phyloP scores from a whole-genome alignment of 1,140 invertebrate genomes.

The Megathymus violae region DNA sequence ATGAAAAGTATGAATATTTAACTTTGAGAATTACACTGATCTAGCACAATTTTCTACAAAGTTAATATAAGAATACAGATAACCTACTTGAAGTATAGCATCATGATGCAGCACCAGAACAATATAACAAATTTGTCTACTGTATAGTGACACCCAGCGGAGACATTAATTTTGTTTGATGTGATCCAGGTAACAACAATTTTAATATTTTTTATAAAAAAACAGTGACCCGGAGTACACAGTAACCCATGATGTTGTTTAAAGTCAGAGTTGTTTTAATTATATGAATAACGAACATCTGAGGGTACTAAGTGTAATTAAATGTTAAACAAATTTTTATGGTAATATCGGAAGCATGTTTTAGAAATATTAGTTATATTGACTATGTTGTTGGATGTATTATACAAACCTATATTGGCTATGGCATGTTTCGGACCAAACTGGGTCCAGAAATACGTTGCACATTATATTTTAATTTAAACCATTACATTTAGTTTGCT shows the following conservation, averaged over 20 bases:
- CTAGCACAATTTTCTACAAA: not conserved
- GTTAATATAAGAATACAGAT: slow-evolving; percentile 3
- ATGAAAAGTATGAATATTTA: not conserved
- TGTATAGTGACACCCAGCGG: slow-evolving; percentile 22
- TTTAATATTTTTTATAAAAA: slow-evolving; percentile 23
- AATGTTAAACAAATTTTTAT: slow-evolving; percentile 5
- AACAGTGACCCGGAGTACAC: slow-evolving; percentile 2
- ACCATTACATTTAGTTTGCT: not conserved
- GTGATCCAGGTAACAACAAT: slow-evolving; percentile 20
- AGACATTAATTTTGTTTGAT: slow-evolving; percentile 21
- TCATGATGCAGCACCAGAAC: slow-evolving; percentile 15
- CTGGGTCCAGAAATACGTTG: not conserved
- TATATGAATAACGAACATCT: not conserved
- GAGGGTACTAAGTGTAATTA: not conserved
- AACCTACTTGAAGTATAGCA: slow-evolving; percentile 2
- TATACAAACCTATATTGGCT: not conserved
- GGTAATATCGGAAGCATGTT: slow-evolving; percentile 9
- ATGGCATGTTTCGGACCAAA: not conserved
- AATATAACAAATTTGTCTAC: slow-evolving; percentile 5
- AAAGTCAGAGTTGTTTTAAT: not conserved
- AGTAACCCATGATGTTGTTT: not conserved
- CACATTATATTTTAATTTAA: not conserved
- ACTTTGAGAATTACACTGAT: no score
- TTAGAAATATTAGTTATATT: not conserved
- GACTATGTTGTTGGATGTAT: not conserved